phyloP scores from a whole-genome alignment of 2,797 vertebrate genomes.

The Anguilla marmorata region DNA sequence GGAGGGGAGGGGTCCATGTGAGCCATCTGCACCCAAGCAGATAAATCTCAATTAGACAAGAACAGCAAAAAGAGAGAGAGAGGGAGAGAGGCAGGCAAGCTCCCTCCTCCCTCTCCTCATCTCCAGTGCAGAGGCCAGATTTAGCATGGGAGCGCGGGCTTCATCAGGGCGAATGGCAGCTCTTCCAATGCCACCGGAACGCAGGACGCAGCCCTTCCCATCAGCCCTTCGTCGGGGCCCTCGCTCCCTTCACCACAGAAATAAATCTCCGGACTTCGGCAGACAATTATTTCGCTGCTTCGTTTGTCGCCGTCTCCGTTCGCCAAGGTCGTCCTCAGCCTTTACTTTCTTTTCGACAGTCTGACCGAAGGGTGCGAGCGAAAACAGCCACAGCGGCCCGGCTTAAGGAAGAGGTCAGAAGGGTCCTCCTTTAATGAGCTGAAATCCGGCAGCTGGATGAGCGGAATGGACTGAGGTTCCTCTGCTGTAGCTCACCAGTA shows the following conservation, averaged over 20 bases:
- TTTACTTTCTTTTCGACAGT: background rate
- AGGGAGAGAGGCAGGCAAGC: too few relatives aligned
- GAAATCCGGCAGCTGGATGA: background rate
- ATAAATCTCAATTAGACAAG: constrained; percentile 52
- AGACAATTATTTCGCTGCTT: background rate
- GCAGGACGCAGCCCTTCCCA: background rate
- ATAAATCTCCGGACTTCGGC: background rate
- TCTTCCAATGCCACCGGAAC: background rate
- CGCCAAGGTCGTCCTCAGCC: background rate
- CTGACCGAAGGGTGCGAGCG: background rate
- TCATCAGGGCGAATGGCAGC: background rate
- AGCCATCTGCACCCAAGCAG: constrained; percentile 40
- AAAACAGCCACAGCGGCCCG: background rate
- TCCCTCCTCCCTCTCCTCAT: too few relatives aligned
- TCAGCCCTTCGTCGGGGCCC: background rate
- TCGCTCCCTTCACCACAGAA: background rate
- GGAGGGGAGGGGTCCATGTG: constrained; percentile 46
- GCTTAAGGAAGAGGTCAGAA: background rate
- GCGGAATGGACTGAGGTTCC: background rate
- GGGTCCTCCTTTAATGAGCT: background rate
- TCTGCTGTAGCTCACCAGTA: background rate
- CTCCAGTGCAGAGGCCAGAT: background rate
- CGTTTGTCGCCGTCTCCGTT: background rate
- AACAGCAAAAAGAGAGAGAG: constrained; percentile 13
- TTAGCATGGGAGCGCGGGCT: background rate